Evolutionary conservation across 2,888 invertebrate genomes (phyloP), one percentile per base, ranked within the genome.

Genomic region (Macroteleia sp.): DNA sequence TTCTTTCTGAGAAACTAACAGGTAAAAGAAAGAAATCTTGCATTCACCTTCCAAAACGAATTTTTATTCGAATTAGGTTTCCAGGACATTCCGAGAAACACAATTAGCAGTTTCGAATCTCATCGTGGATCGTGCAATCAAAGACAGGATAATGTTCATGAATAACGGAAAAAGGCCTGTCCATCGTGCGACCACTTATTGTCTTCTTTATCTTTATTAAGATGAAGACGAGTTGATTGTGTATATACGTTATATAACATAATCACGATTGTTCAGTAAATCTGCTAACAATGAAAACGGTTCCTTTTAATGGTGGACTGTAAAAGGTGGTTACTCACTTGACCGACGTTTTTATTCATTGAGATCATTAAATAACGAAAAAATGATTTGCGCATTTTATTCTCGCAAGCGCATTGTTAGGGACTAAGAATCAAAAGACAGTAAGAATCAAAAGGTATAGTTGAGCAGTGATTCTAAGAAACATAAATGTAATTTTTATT

Each of bases 221-320:
- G 46, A 48, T 36, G 61, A 22, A 61, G 36, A 25, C 6, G 36
- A 25, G 10, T 20, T 41, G 36, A 61, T 61, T 61, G 32, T 50
- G 19, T 50, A 50, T 41, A 48, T 20, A n/a, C n/a, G 20, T 64
- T 50, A 50, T 14, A 41, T 34, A 64, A 64, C 32, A 19, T 36
- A 41, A 64, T 41, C 8, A 22, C 32, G 14, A 12, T 62, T 62
- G 50, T 48, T 48, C 62, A 62, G 50, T 6, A 25, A 25, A 25
- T 25, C 3, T 3, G 6, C 25, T 5, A 56, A 56, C 39, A 39
- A 54, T 10, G 39, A 36, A 39, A 36, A 54, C 10, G 8, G n/a
- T 10, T 25, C 25, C 6, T 25, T 25, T 25, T 25, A 5, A 25
- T 6, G 6, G 4, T 6, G 25, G 25, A 25, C 6, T 25, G 25